Evolutionary conservation across 1,140 invertebrate species (phyloP).

Genomic region (Drosophila suzukii): DNA sequence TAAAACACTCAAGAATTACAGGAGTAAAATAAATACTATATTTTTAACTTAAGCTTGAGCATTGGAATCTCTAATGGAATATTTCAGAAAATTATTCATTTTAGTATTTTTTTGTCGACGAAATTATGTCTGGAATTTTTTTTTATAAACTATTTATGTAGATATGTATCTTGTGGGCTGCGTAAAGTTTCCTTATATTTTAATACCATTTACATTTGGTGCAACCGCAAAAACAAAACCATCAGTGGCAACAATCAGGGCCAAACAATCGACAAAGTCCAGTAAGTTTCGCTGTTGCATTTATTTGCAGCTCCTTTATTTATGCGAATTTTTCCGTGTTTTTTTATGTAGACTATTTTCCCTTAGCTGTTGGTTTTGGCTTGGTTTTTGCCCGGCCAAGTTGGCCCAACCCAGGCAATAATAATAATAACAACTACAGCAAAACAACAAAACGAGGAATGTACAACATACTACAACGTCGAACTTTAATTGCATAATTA

Average conservation of each 20-base stretch:
- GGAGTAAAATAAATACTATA: not conserved
- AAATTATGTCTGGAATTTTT: too few relatives aligned
- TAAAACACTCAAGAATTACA: constrained; percentile 5
- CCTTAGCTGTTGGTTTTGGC: constrained; percentile 27
- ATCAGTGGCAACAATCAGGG: constrained; percentile 18
- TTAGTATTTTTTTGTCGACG: too few relatives aligned
- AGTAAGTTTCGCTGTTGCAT: constrained; percentile 35
- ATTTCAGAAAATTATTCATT: too few relatives aligned
- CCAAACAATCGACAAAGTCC: constrained; percentile 30
- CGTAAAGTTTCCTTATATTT: not conserved
- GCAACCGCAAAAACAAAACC: constrained; percentile 22
- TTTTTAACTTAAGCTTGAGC: too few relatives aligned
- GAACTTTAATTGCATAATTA: constrained; percentile 85
- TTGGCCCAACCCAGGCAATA: constrained; percentile 66
- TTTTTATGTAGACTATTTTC: constrained; percentile 18
- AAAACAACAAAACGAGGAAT: constrained; percentile 32
- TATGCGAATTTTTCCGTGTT: constrained; percentile 16
- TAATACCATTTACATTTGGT: constrained; percentile 17
- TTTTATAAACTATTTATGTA: too few relatives aligned
- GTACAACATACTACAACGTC: constrained; percentile 68
- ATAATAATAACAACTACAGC: constrained; percentile 71
- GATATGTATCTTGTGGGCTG: not conserved
- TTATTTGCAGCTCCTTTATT: constrained; percentile 41
- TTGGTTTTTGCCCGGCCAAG: constrained; percentile 29
- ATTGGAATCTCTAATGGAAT: too few relatives aligned